These are phyloP conservation scores for Gryon sp. DNA, from an alignment of 1,140 invertebrate genomes.

Conservation along the genomic window DNA sequence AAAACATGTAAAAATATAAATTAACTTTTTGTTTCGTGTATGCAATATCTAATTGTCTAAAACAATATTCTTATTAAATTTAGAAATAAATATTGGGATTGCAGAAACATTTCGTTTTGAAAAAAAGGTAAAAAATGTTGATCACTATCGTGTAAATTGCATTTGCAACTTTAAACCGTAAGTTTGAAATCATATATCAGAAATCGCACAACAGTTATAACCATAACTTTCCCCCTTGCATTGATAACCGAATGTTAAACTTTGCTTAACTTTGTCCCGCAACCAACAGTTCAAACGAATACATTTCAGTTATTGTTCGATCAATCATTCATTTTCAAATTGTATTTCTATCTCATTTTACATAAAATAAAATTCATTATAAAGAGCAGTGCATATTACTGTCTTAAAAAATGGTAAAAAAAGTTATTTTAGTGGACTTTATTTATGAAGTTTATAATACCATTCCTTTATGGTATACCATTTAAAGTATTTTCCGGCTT, in stretches of 20 bases:
- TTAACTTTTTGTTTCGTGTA: too few relatives aligned
- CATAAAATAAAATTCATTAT: too few relatives aligned
- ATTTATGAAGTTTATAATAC: slow-evolving; percentile 32
- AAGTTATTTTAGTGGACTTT: not conserved
- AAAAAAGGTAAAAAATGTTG: too few relatives aligned
- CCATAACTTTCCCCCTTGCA: slow-evolving; percentile 19
- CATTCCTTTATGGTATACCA: slow-evolving; percentile 39
- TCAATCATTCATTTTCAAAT: not conserved
- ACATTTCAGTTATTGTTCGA: not conserved
- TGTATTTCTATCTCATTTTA: not conserved
- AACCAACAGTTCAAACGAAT: slow-evolving; percentile 2
- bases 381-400: too few relatives aligned
- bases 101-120: too few relatives aligned
- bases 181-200: slow-evolving; percentile 74
- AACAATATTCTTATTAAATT: too few relatives aligned
- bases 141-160: too few relatives aligned
- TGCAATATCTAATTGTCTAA: too few relatives aligned
- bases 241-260: slow-evolving; percentile 15
- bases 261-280: not conserved
- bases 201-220: slow-evolving; percentile 78
- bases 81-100: too few relatives aligned
- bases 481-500: slow-evolving; percentile 39
- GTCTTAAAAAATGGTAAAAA: too few relatives aligned
- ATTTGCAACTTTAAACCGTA: slow-evolving; percentile 55
- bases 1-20: too few relatives aligned